Conservation (phyloP, 30 jellyfish, hydroid and myxozoan species). For the Morbakka virulenta region DNA sequence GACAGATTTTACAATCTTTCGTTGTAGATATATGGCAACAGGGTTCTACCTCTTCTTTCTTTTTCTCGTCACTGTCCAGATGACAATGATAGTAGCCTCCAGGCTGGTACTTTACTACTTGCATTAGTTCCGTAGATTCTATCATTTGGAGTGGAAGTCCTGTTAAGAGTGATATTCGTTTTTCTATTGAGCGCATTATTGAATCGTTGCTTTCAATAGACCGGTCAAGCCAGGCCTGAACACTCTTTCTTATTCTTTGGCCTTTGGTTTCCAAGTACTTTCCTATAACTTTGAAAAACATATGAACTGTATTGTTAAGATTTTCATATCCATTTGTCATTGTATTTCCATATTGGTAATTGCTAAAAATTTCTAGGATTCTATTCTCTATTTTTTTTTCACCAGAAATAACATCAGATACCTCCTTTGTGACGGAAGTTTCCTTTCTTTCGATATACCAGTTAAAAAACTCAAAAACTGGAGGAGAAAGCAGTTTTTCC, state of each 20-base stretch:
- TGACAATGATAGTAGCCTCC: constrained; percentile 85
- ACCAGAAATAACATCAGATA: background rate
- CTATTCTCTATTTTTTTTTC: background rate
- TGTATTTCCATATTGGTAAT: background rate
- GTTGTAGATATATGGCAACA: constrained; percentile 47
- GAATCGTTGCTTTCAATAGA: background rate
- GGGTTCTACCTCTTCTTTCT: background rate
- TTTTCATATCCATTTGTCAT: background rate
- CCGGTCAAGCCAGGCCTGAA: background rate
- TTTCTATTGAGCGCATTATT: background rate
- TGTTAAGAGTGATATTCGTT: constrained; percentile 15
- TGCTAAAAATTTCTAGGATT: background rate
- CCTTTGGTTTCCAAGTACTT: no score
- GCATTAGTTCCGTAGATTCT: constrained; percentile 33
- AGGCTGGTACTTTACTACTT: constrained; percentile 55
- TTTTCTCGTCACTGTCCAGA: constrained; percentile 47
- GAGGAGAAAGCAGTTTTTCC: background rate
- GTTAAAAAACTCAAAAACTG: background rate
- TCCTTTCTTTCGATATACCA: constrained; percentile 49
- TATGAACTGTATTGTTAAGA: background rate
- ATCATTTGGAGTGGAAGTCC: constrained; percentile 46
- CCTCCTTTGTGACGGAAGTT: constrained; percentile 28
- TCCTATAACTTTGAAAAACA: background rate
- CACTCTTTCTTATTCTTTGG: background rate
- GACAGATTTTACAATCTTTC: background rate